Base-by-base conservation (phyloP, 2,888 invertebrate genomes). In the Tridacna gigas region DNA sequence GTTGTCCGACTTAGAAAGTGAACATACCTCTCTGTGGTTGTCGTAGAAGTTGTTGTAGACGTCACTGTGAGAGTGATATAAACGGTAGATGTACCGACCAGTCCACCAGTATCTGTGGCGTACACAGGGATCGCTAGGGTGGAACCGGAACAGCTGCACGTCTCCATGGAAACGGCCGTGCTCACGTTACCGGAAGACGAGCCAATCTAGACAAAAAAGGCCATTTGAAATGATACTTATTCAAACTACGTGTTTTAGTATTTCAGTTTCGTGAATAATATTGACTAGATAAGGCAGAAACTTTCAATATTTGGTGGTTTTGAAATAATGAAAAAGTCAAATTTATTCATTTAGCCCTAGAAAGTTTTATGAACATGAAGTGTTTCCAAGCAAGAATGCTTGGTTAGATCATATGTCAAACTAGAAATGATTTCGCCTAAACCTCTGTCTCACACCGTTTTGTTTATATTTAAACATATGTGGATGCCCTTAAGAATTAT, bases 81-180 rank as follows among this genome's bases (percentile, higher is more conserved):
- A 22, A 75, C 61, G 0, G 63, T 47, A n/a, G 61, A 61, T 22
- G 75, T 63, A 7, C 45, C 75, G 9, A 65, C 65, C 0, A 20
- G 75, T 20, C 75, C 75, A 63, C 75, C 75, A 0, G 61, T 45
- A 13, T 75, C 75, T 12, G 75, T 75, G 63, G 75, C 63, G n/a
- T 63, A 63, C n/a, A 75, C 75, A 15, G 75, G 75, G 20, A 75
- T 11, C 9, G 65, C 61, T 13, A 75, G 47, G 18, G 75, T 75
- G 45, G 61, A 28, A n/a, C 61, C 63, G 3, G 75, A 63, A 63
- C 75, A 75, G 15, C 63, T 28, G 22, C 75, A 75, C 3, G 75
- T 75, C 11, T 56, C 26, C 47, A 75, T 75, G 61, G 26, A 26
- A 18, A 75, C 15, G 20, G 28, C 45, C n/a, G 75, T 75, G 13